Conservation (phyloP, 2,797 vertebrate species). For the Ctenopoma kingsleyae region DNA sequence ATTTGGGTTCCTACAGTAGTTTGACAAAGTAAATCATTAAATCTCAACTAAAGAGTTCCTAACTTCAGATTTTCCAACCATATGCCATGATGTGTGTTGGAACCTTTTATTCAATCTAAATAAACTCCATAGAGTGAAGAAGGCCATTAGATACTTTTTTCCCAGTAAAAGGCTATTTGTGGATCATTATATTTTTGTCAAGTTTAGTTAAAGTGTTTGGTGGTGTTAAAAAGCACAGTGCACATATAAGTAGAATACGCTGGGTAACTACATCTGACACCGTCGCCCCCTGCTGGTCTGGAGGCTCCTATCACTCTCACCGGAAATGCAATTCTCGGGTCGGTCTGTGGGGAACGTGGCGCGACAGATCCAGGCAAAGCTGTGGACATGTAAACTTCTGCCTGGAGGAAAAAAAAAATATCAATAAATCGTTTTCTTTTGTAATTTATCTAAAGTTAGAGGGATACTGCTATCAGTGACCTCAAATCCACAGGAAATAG, state of each 20-base stretch:
- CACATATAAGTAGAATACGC: no score
- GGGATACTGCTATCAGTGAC: background rate
- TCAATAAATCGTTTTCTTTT: conserved; percentile 24
- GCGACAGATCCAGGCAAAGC: conserved; percentile 47
- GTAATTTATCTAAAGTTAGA: background rate
- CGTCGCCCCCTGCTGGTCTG: conserved; percentile 53
- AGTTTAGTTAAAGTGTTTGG: no score
- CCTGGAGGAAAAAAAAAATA: conserved; percentile 20
- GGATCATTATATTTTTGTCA: no score
- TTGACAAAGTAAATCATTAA: background rate
- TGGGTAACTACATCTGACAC: no score
- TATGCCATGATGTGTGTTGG: no score
- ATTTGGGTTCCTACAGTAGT: background rate
- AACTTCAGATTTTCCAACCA: background rate
- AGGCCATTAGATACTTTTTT: no score
- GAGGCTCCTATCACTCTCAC: background rate
- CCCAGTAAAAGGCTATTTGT: no score
- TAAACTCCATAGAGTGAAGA: no score
- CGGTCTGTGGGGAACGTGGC: conserved; percentile 64
- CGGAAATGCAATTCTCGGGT: conserved; percentile 69
- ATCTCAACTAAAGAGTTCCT: background rate
- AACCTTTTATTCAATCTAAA: no score
- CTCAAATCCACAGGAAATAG: background rate
- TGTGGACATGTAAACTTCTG: conserved; percentile 66
- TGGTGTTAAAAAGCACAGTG: no score